Evolutionary conservation across 2,888 invertebrate genomes (phyloP), one percentile per base, ranked within the genome.

Genomic region (Drosophila robusta): DNA sequence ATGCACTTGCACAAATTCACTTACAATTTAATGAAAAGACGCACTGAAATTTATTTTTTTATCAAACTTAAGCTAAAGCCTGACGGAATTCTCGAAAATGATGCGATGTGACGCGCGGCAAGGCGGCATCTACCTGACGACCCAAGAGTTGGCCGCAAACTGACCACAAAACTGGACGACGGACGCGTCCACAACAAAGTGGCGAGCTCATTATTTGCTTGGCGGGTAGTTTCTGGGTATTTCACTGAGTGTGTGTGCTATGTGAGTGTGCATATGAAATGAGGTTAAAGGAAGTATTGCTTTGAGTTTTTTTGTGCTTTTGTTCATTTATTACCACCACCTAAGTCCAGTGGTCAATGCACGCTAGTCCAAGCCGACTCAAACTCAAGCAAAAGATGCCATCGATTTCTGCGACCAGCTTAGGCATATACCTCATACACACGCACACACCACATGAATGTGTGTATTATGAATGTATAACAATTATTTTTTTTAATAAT

Each of bases 241-340:
- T 67, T 61, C 22, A 47, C 9, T 62, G 24, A 39, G 61, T 66
- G 69, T 75, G 62, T 80, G 22, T 22, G 22, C 22, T 22, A 3
- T 22, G 22, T 22, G 22, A 2, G 22, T 22, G 61, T 75, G 75
- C 55, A 70, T 86, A 66, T 71, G 77, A 89, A 90, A 83, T 90
- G 89, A 90, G 90, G 91, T 90, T 90, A 91, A 89, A 90, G 91
- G 91, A 91, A 91, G 89, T 91, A 74, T 75, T 57, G 68, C 69
- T 71, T 50, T 61, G 78, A 68, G 66, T 71, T 76, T 70, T 11
- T 34, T 11, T 4, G 32, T 32, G 26, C 44, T 69, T 44, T 49
- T 60, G 67, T 46, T 63, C 63, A 57, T 64, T 61, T 67, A 47
- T 70, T 70, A 62, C 68, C 56, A 56, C 60, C 65, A 58, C 74